phyloP scores from a whole-genome alignment of 2,797 vertebrate genomes.

The Parambassis ranga region DNA sequence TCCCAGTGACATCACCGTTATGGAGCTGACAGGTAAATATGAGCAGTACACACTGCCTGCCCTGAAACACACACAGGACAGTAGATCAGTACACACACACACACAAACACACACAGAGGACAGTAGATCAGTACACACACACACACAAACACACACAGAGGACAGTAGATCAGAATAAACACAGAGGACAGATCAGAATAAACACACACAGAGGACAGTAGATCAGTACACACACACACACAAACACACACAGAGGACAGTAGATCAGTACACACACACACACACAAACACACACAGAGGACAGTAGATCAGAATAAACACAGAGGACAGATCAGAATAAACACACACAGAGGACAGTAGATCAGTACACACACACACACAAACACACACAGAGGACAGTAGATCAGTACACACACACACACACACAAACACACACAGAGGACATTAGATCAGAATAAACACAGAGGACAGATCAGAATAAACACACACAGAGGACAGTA shows the following conservation, averaged over 20 bases:
- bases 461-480: too few species aligned
- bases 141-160: not conserved
- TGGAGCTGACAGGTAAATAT: slow-evolving; percentile 38
- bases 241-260: not conserved
- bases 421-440: too few species aligned
- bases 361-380: slow-evolving; percentile 64
- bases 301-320: too few species aligned
- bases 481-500: not conserved
- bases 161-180: too few species aligned
- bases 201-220: too few species aligned
- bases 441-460: too few species aligned
- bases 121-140: too few species aligned
- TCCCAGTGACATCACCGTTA: slow-evolving; percentile 26
- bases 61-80: slow-evolving; percentile 52
- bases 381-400: slow-evolving; percentile 44
- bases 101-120: too few species aligned
- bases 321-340: not conserved
- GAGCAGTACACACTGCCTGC: slow-evolving; percentile 61
- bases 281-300: not conserved
- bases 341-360: too few species aligned
- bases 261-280: too few species aligned
- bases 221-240: not conserved
- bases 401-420: too few species aligned
- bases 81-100: too few species aligned
- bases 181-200: not conserved